Base-by-base conservation (phyloP, 2,113 vertebrate species). In the Protomyctophum bolini region DNA sequence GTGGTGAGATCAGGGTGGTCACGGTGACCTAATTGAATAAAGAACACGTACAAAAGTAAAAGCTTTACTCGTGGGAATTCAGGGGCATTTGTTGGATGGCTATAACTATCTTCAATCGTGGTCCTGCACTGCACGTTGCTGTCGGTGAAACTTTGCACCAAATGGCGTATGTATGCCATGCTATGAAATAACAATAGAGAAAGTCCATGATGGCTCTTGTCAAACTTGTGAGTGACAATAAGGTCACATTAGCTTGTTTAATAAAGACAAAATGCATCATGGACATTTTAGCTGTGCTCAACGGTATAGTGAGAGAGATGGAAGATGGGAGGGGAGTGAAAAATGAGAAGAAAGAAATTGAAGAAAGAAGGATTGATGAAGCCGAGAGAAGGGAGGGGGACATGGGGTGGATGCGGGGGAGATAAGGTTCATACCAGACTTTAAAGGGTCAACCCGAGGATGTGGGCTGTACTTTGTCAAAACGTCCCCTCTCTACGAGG, bases 341-440 rank as follows among this genome's bases (percentile, higher is more conserved):
- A 63, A 2, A 50, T 9, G 4, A 50, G 10, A 41, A 41, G 3
- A 10, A 3, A 45, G 15, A 6, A 64, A 47, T 33, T 47, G 12
- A 15, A 68, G 33, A 61, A 69, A 28, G 11, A 62, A 48, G 15
- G 21, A 6, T 47, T 4, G 33, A 33, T 55, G 12, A 33, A 2
- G 55, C 58, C 29, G 54, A 45, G 54, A 64, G 63, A 41, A 15
- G 4, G 7, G 29, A 15, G 29, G 0, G 48, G 63, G 55, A 10
- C 2, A n/a, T n/a, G n/a, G 47, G 51, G 29, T 66, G 63, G 61
- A 68, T 57, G 64, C 51, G 14, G 71, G 61, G 62, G 76, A 62
- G 61, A 49, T 47, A 29, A 62, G 21, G 59, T 68, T 82, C 65
- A 82, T 66, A 68, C 79, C 75, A 81, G 49, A 21, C 52, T 70